Conservation (phyloP, 2,888 invertebrate species). For the Heliconius ismenius region DNA sequence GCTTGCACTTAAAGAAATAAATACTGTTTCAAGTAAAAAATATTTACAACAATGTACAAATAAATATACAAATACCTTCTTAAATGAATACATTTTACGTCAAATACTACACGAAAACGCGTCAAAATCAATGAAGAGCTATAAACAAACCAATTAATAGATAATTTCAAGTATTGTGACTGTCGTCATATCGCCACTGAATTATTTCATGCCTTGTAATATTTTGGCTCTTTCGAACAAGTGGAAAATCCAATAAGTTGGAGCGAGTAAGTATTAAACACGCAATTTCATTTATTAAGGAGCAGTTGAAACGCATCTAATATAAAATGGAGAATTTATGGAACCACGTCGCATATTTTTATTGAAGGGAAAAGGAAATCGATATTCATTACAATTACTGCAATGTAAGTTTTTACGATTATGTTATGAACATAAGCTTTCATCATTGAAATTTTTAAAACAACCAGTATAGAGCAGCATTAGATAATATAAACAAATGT, state of each 20-base stretch:
- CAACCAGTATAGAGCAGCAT: conserved; percentile 53
- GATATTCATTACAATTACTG: conserved; percentile 45
- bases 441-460: conserved; percentile 20
- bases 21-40: background rate
- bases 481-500: conserved; percentile 52
- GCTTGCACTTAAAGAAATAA: conserved; percentile 2
- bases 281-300: conserved; percentile 55
- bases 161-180: conserved; percentile 68
- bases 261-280: conserved; percentile 48
- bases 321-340: conserved; percentile 65
- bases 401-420: conserved; percentile 39
- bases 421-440: conserved; percentile 25
- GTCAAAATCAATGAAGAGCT: conserved; percentile 60
- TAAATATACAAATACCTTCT: conserved; percentile 56
- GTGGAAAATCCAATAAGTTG: conserved; percentile 23
- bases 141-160: conserved; percentile 75
- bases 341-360: conserved; percentile 43
- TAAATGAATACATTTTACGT: conserved; percentile 55
- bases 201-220: conserved; percentile 58
- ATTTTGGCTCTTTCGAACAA: conserved; percentile 57
- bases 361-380: conserved; percentile 21
- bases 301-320: conserved; percentile 54
- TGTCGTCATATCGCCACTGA: conserved; percentile 64
- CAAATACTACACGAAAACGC: conserved; percentile 60
- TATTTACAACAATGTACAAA: conserved; percentile 34